A percentile compares a stretch with the other conserved stretches of the same genome.
Evolutionary conservation across 2,113 vertebrate species (phyloP).

Genomic region (Alethe diademata): DNA sequence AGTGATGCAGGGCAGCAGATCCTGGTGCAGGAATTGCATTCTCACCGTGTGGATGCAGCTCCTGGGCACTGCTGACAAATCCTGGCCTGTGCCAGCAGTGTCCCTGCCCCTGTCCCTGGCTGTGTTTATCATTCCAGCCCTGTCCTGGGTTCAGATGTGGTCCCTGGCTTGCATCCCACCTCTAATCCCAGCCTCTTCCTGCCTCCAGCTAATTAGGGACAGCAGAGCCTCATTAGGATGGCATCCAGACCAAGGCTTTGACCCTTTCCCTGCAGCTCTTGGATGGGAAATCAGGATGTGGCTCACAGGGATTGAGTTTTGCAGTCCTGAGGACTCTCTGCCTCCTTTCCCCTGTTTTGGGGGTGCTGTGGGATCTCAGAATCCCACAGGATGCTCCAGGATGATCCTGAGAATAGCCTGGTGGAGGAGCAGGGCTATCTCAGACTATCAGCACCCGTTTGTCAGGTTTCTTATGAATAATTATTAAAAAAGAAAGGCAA

Average conservation of each 20-base stretch:
- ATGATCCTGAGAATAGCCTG: background rate
- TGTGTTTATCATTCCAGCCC: background rate
- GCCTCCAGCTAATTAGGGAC: background rate
- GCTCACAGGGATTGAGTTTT: background rate
- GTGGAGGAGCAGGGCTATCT: background rate
- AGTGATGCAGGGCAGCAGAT: background rate
- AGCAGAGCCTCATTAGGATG: slow-evolving; percentile 22
- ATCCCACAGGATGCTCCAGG: background rate
- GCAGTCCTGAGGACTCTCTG: background rate
- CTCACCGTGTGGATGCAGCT: background rate
- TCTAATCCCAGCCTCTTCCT: background rate
- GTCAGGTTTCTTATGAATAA: slow-evolving; percentile 60
- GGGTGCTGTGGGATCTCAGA: background rate
- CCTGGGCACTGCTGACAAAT: background rate
- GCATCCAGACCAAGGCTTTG: background rate
- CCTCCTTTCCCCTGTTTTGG: background rate
- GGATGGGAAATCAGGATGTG: background rate
- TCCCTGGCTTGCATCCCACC: background rate
- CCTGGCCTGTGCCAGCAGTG: accelerated
- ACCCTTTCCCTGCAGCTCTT: background rate
- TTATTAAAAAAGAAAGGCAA: slow-evolving; percentile 16
- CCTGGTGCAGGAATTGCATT: accelerated
- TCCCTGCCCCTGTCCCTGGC: background rate
- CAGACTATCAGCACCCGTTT: background rate
- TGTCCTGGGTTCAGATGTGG: background rate